Evolutionary conservation across 2,113 vertebrate genomes (phyloP).

Genomic region (Urocitellus parryii): DNA sequence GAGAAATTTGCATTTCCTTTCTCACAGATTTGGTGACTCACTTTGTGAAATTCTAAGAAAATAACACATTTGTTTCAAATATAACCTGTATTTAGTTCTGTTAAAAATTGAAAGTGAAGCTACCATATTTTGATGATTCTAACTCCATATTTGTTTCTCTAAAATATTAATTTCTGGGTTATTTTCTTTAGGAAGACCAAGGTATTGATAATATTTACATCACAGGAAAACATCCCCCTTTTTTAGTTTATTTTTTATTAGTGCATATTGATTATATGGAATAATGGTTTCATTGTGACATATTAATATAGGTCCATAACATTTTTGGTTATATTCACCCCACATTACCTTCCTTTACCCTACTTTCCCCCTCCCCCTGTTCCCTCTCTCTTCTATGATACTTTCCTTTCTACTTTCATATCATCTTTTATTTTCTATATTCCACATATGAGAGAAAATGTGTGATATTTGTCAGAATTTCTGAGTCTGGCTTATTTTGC

Average conservation of each 20-base stretch:
- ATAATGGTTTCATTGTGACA: neutral
- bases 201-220: neutral
- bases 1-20: neutral
- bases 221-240: neutral
- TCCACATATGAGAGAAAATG: neutral
- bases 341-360: neutral
- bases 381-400: neutral
- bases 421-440: neutral
- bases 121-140: neutral
- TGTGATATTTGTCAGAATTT: neutral
- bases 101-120: constrained; percentile 15
- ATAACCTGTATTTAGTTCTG: neutral
- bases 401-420: neutral
- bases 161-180: constrained; percentile 21
- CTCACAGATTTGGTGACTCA: neutral
- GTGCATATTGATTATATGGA: neutral
- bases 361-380: neutral
- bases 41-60: constrained; percentile 32
- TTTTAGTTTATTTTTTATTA: neutral
- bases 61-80: neutral
- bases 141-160: neutral
- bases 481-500: neutral
- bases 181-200: neutral
- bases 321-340: neutral
- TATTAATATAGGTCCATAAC: neutral